A percentile compares a stretch with the other conserved stretches of the same genome.
Evolutionary conservation across 2,797 vertebrate species (phyloP).

Genomic region (Varecia variegata): DNA sequence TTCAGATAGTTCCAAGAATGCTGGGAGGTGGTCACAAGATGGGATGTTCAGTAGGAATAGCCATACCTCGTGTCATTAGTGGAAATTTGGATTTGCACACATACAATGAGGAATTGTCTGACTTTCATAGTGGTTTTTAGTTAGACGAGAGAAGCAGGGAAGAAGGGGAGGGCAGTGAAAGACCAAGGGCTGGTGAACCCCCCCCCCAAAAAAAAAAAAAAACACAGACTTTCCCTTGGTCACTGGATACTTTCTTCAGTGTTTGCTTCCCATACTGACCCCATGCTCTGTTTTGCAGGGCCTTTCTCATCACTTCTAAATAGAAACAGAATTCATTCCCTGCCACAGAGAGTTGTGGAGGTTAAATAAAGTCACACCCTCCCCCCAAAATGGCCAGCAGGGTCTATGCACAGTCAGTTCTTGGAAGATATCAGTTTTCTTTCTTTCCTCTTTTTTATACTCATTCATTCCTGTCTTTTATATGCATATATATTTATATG

Average conservation of each 20-base stretch:
- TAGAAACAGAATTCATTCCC: too few species aligned
- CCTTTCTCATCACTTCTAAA: not conserved
- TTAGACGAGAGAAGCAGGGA: not conserved
- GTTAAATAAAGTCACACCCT: not conserved
- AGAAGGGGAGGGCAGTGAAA: not conserved
- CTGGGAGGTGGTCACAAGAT: not conserved
- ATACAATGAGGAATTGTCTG: too few species aligned
- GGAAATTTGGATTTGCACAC: not conserved
- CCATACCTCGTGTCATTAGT: not conserved
- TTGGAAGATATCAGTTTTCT: not conserved
- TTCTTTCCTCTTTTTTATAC: not conserved
- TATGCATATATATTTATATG: too few species aligned
- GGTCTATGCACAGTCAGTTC: not conserved
- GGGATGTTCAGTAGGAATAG: not conserved
- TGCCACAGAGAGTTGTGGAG: not conserved
- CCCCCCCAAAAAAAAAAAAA: not conserved
- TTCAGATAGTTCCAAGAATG: not conserved
- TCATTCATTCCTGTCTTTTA: not conserved
- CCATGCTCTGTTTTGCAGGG: too few species aligned
- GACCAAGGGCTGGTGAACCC: not conserved
- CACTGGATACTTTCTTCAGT: not conserved
- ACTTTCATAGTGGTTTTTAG: not conserved
- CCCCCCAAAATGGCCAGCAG: too few species aligned
- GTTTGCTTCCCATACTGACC: not conserved
- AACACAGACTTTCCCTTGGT: not conserved